Base-by-base conservation (phyloP, 2,888 invertebrate genomes). In the Ophion obscuratus region DNA sequence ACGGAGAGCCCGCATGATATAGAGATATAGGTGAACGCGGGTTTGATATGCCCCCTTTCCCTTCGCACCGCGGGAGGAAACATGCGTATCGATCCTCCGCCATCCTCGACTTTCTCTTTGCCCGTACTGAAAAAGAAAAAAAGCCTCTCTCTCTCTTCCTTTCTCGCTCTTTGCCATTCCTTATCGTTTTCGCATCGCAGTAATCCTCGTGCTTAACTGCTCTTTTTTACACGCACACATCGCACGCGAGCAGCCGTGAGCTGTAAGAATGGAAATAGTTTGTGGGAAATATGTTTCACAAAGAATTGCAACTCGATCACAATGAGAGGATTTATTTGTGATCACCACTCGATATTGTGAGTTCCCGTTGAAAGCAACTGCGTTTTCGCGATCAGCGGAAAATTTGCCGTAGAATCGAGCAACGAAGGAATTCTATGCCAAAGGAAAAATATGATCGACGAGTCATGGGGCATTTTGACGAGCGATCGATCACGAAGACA, bases 1-100 rank as follows among this genome's bases (percentile, higher is more conserved):
- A 47, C 81, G 66, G 81, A 85, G 70, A 71, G 79, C 67, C 27
- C 17, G 57, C 82, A 66, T 66, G 79, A 79, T 78, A 82, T 78
- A 82, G 40, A 61, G 57, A 14, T 61, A 75, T 44, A 20, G 73
- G 57, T 40, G n/a, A 44, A 31, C 61, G 62, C 67, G 44, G 61
- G 62, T 68, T 67, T 20, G 74, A 74, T 80, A 59, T 83, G 59
- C 67, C 66, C 78, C 71, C 67, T 64, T 67, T 70, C 53, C 73
- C 64, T 47, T 27, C 17, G 17, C 40, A 64, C 20, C 64, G 44
- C 2, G 31, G 61, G 73, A 66, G 79, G 73, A 53, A 80, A 67
- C 70, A 64, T 66, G 83, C 79, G 75, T 85, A 85, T 85, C 83
- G 85, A 85, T 85, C 85, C 75, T 75, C 85, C 47, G 59, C 61